A percentile compares a stretch with the other conserved stretches of the same genome.
phyloP scores from a whole-genome alignment of 2,113 vertebrate genomes.

The Formicarius rufipectus region DNA sequence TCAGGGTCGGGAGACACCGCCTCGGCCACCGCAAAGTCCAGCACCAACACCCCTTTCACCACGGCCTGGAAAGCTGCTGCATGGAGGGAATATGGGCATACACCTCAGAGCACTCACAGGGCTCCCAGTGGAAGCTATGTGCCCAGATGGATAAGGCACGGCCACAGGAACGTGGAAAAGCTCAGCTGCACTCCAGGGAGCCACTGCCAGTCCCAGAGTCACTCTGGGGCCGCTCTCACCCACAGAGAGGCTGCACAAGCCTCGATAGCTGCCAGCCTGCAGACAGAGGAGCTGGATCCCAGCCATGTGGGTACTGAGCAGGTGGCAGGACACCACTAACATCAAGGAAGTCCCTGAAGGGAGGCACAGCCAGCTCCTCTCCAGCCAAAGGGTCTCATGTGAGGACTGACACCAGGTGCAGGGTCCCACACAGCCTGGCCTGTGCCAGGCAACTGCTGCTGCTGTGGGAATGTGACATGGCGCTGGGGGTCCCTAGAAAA shows the following conservation, averaged over 20 bases:
- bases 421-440: neutral
- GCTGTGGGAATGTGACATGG: neutral
- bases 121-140: neutral
- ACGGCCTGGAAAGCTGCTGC: fast-evolving
- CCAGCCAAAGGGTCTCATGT: fast-evolving
- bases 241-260: fast-evolving
- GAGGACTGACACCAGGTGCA: neutral
- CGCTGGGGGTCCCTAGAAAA: neutral
- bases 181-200: neutral
- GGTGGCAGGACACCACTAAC: neutral
- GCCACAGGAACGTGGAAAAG: neutral
- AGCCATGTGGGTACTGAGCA: fast-evolving
- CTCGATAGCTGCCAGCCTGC: fast-evolving
- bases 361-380: neutral
- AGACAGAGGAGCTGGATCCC: fast-evolving
- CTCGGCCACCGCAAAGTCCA: fast-evolving
- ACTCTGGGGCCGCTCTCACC: fast-evolving
- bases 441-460: neutral
- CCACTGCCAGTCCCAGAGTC: fast-evolving
- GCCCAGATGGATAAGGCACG: fast-evolving
- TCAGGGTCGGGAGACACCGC: fast-evolving
- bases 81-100: neutral
- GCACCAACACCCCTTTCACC: fast-evolving
- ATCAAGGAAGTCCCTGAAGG: fast-evolving
- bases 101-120: fast-evolving